phyloP scores from a whole-genome alignment of 1,140 invertebrate genomes.

The Trissolcus basalis region DNA sequence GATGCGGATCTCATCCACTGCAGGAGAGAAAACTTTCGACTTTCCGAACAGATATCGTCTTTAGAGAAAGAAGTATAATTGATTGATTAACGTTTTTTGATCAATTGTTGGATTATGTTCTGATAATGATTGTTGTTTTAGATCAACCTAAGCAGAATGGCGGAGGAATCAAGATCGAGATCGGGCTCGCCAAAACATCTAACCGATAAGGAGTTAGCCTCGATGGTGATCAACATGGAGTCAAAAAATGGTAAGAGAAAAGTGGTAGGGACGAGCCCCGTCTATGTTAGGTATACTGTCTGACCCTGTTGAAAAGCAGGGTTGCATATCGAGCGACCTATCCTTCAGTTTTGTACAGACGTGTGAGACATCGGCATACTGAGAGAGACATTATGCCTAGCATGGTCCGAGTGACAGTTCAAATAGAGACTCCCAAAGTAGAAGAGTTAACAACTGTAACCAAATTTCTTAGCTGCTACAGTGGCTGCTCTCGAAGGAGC shows the following conservation, averaged over 20 bases:
- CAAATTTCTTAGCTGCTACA: conserved; percentile 83
- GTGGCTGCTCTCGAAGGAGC: conserved; percentile 89
- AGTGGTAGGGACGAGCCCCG: conserved; percentile 37
- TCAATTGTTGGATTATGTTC: no score
- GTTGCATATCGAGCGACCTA: conserved; percentile 5
- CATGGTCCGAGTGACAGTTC: conserved; percentile 64
- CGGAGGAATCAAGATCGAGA: conserved; percentile 54
- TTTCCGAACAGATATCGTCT: conserved; percentile 84
- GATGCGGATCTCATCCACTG: conserved; percentile 87
- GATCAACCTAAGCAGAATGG: conserved; percentile 73
- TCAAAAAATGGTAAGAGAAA: conserved; percentile 85
- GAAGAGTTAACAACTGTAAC: conserved; percentile 55
- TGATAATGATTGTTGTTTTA: conserved; percentile 38
- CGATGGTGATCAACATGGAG: conserved; percentile 85
- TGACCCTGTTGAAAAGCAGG: conserved; percentile 1
- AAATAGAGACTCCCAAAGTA: conserved; percentile 20
- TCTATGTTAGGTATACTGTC: conserved; percentile 74
- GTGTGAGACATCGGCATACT: conserved; percentile 72
- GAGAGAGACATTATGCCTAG: conserved; percentile 71
- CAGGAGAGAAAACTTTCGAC: conserved; percentile 83
- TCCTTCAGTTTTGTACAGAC: conserved; percentile 68
- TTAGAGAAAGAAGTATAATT: conserved; percentile 84
- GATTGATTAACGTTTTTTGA: no score
- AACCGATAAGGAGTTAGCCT: conserved; percentile 82
- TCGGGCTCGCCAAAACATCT: conserved; percentile 74